These are phyloP conservation scores for Labrus mixtus DNA, from an alignment of 2,113 vertebrate genomes.

Conservation along the genomic window DNA sequence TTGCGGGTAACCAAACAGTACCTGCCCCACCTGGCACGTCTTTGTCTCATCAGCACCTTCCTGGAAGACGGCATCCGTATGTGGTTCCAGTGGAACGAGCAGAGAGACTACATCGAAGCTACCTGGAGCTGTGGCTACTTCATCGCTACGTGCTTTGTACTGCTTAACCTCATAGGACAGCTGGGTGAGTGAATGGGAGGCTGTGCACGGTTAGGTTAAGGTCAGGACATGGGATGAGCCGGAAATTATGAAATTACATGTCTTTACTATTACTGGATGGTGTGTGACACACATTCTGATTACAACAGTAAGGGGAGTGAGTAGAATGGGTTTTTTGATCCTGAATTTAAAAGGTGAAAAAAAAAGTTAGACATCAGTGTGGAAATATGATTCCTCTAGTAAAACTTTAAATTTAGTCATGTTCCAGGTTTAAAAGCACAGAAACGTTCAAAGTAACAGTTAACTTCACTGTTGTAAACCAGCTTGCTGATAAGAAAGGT, in stretches of 20 bases:
- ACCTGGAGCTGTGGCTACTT: constrained; percentile 97
- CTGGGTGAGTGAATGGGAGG: constrained; percentile 85
- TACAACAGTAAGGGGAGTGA: neutral
- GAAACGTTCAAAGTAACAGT: neutral
- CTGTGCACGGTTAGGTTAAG: neutral
- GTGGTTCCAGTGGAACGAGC: constrained; percentile 99
- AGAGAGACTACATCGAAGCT: constrained; percentile 95
- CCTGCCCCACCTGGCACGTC: constrained; percentile 94
- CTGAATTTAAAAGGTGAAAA: neutral
- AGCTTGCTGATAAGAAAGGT: neutral
- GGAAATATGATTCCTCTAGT: too few relatives aligned
- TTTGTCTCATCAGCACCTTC: constrained; percentile 98
- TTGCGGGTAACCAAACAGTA: constrained; percentile 97
- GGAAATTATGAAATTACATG: too few relatives aligned
- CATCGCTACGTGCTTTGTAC: constrained; percentile 93
- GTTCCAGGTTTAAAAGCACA: neutral
- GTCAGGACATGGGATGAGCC: neutral
- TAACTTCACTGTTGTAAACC: neutral
- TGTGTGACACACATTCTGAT: neutral
- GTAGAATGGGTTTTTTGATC: neutral
- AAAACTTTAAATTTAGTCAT: neutral
- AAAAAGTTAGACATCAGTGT: too few relatives aligned
- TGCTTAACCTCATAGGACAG: constrained; percentile 95
- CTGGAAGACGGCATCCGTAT: constrained; percentile 98
- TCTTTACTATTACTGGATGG: neutral